These are phyloP conservation scores for Ptiloglossa arizonensis DNA, from an alignment of 1,140 invertebrate species.

Conservation along the genomic window DNA sequence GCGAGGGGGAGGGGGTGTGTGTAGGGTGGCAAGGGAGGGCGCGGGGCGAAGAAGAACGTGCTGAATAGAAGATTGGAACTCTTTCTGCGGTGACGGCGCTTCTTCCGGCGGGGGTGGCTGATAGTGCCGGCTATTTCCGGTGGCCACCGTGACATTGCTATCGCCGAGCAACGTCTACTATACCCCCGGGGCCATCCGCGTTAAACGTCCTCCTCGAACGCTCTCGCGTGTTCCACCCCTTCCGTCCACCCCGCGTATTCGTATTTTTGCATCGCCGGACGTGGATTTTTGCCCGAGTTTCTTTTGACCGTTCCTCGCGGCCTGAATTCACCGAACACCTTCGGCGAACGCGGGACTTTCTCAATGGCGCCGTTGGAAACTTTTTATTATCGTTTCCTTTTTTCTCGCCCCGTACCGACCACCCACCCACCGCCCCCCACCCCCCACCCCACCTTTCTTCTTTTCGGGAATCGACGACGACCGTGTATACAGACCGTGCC, in stretches of 20 bases:
- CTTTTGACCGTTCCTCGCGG: not conserved
- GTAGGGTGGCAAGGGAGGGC: constrained; percentile 1
- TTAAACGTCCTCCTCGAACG: constrained; percentile 54
- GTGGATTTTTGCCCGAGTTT: constrained; percentile 41
- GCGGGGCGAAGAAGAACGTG: constrained; percentile 60
- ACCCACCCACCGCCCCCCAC: too few relatives aligned
- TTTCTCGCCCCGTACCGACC: too few relatives aligned
- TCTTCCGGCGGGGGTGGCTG: constrained; percentile 78
- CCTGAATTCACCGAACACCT: constrained; percentile 13
- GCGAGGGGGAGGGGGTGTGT: too few relatives aligned
- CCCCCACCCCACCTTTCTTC: too few relatives aligned
- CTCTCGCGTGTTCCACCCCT: constrained; percentile 39
- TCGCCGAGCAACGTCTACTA: constrained; percentile 63
- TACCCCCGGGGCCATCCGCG: constrained; percentile 61
- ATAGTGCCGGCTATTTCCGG: constrained; percentile 81
- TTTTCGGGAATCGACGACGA: too few relatives aligned
- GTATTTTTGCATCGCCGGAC: constrained; percentile 40
- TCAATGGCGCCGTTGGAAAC: not conserved
- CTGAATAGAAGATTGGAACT: constrained; percentile 82
- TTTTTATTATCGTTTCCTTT: not conserved
- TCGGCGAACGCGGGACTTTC: not conserved
- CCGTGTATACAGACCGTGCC: too few relatives aligned
- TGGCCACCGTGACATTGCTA: constrained; percentile 79
- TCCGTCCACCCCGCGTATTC: not conserved
- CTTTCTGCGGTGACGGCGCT: constrained; percentile 78